Evolutionary conservation across 2,888 invertebrate genomes (phyloP).

Genomic region (Chloroclysta siterata): DNA sequence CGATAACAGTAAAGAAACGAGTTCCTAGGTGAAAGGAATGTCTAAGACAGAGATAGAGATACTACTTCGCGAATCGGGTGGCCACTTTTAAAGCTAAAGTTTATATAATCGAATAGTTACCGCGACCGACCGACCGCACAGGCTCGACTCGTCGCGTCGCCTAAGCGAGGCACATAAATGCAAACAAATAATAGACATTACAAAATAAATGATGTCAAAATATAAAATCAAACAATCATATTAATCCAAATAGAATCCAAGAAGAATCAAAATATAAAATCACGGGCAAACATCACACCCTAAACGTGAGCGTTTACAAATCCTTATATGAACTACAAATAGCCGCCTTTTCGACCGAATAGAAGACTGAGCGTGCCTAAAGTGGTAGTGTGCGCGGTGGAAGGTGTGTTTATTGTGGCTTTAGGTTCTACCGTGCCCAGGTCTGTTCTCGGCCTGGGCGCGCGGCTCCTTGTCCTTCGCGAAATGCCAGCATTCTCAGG

Average conservation of each 20-base stretch:
- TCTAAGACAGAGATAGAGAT: slow-evolving; percentile 40
- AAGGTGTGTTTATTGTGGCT: slow-evolving; percentile 37
- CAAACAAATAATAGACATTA: slow-evolving; percentile 63
- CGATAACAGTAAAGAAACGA: slow-evolving; percentile 31
- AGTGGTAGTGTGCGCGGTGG: slow-evolving; percentile 64
- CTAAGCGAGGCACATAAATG: slow-evolving; percentile 65
- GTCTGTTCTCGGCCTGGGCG: slow-evolving; percentile 67
- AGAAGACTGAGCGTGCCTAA: slow-evolving; percentile 91
- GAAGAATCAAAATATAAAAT: slow-evolving; percentile 42
- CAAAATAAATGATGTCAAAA: slow-evolving; percentile 52
- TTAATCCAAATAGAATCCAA: slow-evolving; percentile 30
- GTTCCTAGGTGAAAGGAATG: slow-evolving; percentile 41
- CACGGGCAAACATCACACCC: slow-evolving; percentile 32
- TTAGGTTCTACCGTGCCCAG: slow-evolving; percentile 59
- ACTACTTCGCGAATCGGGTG: slow-evolving; percentile 31
- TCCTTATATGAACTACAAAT: slow-evolving; percentile 74
- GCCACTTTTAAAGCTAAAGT: slow-evolving; percentile 41
- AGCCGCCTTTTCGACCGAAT: slow-evolving; percentile 94
- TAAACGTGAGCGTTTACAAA: slow-evolving; percentile 18
- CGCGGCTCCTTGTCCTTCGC: slow-evolving; percentile 68
- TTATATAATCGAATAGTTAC: slow-evolving; percentile 34
- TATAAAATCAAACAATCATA: slow-evolving; percentile 43
- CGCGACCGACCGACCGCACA: slow-evolving; percentile 31
- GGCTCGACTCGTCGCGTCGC: slow-evolving; percentile 36
- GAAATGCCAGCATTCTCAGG: slow-evolving; percentile 28